Evolutionary conservation across 2,113 vertebrate genomes (phyloP).

Genomic region (Oncorhynchus mykiss): DNA sequence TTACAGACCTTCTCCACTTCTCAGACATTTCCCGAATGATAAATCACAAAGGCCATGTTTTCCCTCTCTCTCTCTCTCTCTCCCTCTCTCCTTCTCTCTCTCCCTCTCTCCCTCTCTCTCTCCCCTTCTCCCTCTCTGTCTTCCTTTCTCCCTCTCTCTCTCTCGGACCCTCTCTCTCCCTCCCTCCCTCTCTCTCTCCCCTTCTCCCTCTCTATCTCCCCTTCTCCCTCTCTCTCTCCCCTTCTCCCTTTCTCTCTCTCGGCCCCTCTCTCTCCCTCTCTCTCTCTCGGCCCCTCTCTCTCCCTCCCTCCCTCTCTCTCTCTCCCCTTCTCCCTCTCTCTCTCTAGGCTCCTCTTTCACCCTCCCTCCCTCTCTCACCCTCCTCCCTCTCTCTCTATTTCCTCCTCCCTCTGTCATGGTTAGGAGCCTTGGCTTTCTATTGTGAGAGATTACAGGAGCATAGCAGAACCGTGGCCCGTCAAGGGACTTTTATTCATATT

Average conservation of each 20-base stretch:
- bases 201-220: too few species aligned
- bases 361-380: too few species aligned
- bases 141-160: too few species aligned
- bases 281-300: background rate
- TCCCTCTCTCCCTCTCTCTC: too few species aligned
- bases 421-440: slow-evolving; percentile 2
- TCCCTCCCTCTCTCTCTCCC: too few species aligned
- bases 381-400: too few species aligned
- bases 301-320: background rate
- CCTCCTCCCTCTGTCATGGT: background rate
- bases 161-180: too few species aligned
- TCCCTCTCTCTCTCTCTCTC: background rate
- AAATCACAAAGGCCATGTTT: slow-evolving; percentile 53
- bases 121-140: too few species aligned
- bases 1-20: slow-evolving; percentile 76
- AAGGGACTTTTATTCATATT: slow-evolving; percentile 3
- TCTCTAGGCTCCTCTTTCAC: too few species aligned
- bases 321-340: too few species aligned
- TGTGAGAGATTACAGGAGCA: slow-evolving; percentile 2
- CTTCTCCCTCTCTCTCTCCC: too few species aligned
- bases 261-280: background rate
- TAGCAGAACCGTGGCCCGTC: background rate
- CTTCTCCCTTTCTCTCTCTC: too few species aligned
- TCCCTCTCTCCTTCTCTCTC: background rate
- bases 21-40: slow-evolving; percentile 79